phyloP scores from a whole-genome alignment of 35 echinoderm and acorn worm species.

The Heliocidaris erythrogramma region DNA sequence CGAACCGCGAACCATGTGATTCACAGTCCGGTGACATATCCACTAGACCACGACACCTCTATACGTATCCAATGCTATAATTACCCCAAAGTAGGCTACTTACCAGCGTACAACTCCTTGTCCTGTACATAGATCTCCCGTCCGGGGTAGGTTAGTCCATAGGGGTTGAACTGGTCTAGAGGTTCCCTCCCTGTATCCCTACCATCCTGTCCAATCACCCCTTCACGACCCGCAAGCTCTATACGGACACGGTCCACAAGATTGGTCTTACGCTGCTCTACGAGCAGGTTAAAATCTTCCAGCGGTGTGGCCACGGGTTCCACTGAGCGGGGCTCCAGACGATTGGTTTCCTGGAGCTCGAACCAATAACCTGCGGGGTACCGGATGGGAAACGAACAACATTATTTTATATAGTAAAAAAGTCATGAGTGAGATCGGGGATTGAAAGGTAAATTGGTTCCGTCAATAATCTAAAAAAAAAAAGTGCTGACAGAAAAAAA shows the following conservation, averaged over 20 bases:
- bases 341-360: not conserved
- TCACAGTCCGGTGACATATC: no score
- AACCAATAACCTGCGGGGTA: not conserved
- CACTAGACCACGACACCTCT: no score
- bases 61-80: no score
- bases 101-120: conserved; percentile 31
- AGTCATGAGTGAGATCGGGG: no score
- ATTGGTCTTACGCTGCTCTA: not conserved
- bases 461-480: no score
- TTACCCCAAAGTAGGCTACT: not conserved
- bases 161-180: not conserved
- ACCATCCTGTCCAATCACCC: not conserved
- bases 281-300: not conserved
- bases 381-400: no score
- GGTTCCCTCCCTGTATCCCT: not conserved
- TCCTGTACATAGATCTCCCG: not conserved
- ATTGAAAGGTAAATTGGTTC: not conserved
- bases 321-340: not conserved
- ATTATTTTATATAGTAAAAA: no score
- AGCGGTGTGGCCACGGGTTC: not conserved
- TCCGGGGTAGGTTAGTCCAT: not conserved
- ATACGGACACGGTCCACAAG: not conserved
- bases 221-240: conserved; percentile 14
- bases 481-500: no score
- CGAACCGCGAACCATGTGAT: no score